Conservation (phyloP, 2,888 invertebrate genomes). For the Meganola albula region DNA sequence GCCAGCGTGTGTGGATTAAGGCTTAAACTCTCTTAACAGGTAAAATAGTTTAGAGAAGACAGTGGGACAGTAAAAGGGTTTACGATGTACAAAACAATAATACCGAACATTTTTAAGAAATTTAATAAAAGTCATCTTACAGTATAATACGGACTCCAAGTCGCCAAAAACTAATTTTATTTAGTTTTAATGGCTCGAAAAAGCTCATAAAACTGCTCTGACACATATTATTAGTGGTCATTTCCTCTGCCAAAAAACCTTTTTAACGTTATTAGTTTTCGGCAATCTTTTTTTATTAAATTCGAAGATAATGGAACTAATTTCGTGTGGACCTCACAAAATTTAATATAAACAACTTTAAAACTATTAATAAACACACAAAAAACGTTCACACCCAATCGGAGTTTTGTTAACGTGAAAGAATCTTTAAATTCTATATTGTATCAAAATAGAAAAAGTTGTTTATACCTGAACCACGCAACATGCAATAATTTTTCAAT, state of each 20-base stretch:
- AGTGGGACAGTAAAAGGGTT: too few relatives aligned
- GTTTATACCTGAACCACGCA: constrained; percentile 37
- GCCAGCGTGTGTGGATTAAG: too few relatives aligned
- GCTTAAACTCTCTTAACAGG: too few relatives aligned
- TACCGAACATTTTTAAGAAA: too few relatives aligned
- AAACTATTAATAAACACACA: constrained; percentile 43
- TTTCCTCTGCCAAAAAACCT: constrained; percentile 25
- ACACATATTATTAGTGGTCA: constrained; percentile 26
- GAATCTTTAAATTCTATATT: constrained; percentile 52
- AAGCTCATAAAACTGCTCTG: constrained; percentile 23
- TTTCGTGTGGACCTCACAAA: constrained; percentile 36
- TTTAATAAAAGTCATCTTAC: too few relatives aligned
- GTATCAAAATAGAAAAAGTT: constrained; percentile 52
- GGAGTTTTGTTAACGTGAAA: constrained; percentile 46
- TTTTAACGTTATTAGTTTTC: constrained; percentile 26
- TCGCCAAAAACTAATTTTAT: constrained; percentile 22
- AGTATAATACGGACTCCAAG: too few relatives aligned
- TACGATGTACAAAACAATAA: too few relatives aligned
- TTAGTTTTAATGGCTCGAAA: constrained; percentile 24
- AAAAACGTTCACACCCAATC: constrained; percentile 59
- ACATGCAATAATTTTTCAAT: too few relatives aligned
- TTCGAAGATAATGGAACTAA: constrained; percentile 16
- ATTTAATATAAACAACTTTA: constrained; percentile 39
- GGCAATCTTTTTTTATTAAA: constrained; percentile 22
- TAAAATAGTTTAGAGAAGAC: too few relatives aligned